These are phyloP conservation scores for Drosophila helvetica DNA, from an alignment of 2,888 invertebrate genomes.

Conservation along the genomic window DNA sequence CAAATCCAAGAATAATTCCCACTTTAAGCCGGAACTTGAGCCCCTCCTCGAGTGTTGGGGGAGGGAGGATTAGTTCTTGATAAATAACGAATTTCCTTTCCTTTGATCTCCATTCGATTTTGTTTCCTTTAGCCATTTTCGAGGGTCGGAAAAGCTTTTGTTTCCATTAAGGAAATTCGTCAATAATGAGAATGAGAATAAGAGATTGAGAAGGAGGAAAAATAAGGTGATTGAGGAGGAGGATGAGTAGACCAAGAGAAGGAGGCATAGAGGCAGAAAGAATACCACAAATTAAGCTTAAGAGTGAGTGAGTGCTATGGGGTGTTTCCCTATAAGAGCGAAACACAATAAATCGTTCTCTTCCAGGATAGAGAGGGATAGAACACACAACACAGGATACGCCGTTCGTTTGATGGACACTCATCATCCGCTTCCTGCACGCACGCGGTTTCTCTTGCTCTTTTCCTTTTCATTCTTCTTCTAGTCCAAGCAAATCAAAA, in stretches of 20 bases:
- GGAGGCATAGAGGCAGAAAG: slow-evolving; percentile 4
- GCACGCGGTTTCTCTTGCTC: slow-evolving; percentile 10
- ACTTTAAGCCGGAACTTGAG: slow-evolving; percentile 15
- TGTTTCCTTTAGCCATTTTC: neutral
- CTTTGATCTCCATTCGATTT: slow-evolving; percentile 36
- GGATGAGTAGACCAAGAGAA: neutral
- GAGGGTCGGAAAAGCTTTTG: neutral
- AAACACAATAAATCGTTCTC: too few relatives aligned
- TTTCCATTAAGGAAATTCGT: neutral
- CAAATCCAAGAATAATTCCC: slow-evolving; percentile 6
- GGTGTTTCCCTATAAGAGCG: too few relatives aligned
- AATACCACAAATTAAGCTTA: slow-evolving; percentile 16
- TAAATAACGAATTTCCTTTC: slow-evolving; percentile 28
- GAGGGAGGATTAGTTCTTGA: slow-evolving; percentile 4
- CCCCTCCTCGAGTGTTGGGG: neutral
- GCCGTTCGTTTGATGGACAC: slow-evolving; percentile 20
- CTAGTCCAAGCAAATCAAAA: slow-evolving; percentile 30
- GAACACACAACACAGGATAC: too few relatives aligned
- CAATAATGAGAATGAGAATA: neutral
- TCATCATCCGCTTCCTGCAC: slow-evolving; percentile 66
- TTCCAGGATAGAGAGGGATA: too few relatives aligned
- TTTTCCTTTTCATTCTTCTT: slow-evolving; percentile 5
- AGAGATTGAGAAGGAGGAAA: neutral
- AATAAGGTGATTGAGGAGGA: slow-evolving; percentile 1
- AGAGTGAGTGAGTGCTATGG: neutral